Evolutionary conservation across 2,797 vertebrate genomes (phyloP).

Genomic region (Nothura maculosa): DNA sequence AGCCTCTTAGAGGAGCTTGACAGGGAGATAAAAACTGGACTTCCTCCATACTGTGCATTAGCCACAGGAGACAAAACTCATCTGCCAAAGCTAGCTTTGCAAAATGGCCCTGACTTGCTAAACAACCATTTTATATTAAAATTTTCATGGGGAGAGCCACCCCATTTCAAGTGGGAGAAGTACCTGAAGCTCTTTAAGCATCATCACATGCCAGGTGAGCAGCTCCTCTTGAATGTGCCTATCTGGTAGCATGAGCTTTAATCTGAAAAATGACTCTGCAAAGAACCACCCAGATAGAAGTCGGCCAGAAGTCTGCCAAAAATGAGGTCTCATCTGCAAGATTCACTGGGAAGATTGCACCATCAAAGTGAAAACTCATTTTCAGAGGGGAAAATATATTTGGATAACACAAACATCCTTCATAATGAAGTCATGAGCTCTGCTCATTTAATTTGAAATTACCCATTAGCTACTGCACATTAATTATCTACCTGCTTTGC

Average conservation of each 20-base stretch:
- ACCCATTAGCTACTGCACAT: background rate
- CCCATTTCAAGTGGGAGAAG: accelerated
- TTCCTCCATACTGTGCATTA: background rate
- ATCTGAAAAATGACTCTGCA: background rate
- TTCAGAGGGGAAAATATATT: background rate
- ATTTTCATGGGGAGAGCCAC: accelerated
- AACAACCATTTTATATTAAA: accelerated
- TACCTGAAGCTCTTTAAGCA: background rate
- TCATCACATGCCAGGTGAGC: background rate
- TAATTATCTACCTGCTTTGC: constrained; percentile 30
- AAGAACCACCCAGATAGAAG: background rate
- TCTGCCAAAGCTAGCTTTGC: accelerated
- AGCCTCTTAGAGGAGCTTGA: background rate
- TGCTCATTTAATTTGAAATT: constrained; percentile 25
- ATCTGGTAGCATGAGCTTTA: accelerated
- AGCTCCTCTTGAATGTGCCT: background rate
- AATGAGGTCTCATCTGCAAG: accelerated
- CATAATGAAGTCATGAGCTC: background rate
- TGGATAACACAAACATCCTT: background rate
- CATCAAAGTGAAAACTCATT: background rate
- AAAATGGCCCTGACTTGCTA: background rate
- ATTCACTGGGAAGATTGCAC: accelerated
- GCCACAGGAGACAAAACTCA: background rate
- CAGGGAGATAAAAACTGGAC: background rate
- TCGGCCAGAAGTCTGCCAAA: background rate